These are phyloP conservation scores for Eupithecia centaureata DNA, from an alignment of 2,888 invertebrate genomes.

Conservation along the genomic window DNA sequence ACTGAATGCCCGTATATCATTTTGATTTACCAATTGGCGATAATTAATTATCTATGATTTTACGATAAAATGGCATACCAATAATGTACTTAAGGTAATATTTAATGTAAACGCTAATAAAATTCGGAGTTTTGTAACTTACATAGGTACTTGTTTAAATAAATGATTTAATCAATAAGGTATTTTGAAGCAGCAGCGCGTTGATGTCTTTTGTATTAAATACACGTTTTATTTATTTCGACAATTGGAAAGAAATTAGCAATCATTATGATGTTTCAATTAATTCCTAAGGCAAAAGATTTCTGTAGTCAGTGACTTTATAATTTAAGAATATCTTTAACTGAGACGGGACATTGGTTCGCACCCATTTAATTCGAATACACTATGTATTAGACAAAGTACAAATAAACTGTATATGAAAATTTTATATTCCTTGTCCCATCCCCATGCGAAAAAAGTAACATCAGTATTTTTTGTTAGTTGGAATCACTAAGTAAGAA, in stretches of 20 bases:
- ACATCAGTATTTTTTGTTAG: too few relatives aligned
- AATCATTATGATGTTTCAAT: too few relatives aligned
- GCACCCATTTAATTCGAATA: too few relatives aligned
- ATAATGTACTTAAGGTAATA: background rate
- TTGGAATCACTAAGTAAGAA: too few relatives aligned
- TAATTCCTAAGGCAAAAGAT: too few relatives aligned
- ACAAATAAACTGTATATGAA: background rate
- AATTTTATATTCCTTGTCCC: too few relatives aligned
- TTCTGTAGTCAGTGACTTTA: too few relatives aligned
- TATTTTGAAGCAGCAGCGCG: slow-evolving; percentile 35
- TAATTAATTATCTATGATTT: background rate
- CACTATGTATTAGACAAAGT: too few relatives aligned
- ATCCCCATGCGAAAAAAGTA: too few relatives aligned
- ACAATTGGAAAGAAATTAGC: too few relatives aligned
- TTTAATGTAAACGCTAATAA: slow-evolving; percentile 1
- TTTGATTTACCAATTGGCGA: slow-evolving; percentile 1
- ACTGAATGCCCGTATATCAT: background rate
- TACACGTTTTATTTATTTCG: background rate
- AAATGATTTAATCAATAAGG: background rate
- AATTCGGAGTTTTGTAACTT: background rate
- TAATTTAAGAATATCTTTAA: too few relatives aligned
- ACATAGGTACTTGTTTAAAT: background rate
- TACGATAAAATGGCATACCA: background rate
- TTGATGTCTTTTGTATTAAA: slow-evolving; percentile 53
- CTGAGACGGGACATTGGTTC: too few relatives aligned